Evolutionary conservation across 2,888 invertebrate genomes (phyloP).

Genomic region (Parnassius smintheus): DNA sequence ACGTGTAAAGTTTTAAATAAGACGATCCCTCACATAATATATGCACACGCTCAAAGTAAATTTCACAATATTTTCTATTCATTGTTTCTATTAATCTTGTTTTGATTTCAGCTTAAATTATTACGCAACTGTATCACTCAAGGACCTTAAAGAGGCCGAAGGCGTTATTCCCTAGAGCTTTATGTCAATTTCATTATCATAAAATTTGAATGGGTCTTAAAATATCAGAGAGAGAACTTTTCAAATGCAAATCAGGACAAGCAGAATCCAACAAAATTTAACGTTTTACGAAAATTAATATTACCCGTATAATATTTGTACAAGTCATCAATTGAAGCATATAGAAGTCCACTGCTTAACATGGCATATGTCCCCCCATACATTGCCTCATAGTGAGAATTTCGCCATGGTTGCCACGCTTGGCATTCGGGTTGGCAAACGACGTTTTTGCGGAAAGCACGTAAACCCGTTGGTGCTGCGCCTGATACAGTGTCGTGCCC

Average conservation of each 20-base stretch:
- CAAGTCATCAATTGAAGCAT: too few relatives aligned
- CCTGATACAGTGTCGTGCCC: too few relatives aligned
- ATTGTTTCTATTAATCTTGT: constrained; percentile 14
- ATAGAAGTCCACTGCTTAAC: too few relatives aligned
- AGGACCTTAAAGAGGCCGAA: background rate
- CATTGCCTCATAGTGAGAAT: too few relatives aligned
- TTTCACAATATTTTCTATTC: constrained; percentile 12
- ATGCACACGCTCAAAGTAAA: background rate
- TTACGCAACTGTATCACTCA: constrained; percentile 7
- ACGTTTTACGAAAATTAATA: constrained; percentile 1
- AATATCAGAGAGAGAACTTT: constrained; percentile 14
- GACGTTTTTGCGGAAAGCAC: too few relatives aligned
- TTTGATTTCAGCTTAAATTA: constrained; percentile 17
- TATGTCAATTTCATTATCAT: constrained; percentile 21
- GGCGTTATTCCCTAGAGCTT: constrained; percentile 14
- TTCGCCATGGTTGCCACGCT: too few relatives aligned
- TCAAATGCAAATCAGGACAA: constrained; percentile 18
- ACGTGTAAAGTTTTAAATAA: too few relatives aligned
- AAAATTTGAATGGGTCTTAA: constrained; percentile 17
- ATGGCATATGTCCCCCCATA: too few relatives aligned
- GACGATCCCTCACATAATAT: too few relatives aligned
- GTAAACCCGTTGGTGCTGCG: too few relatives aligned
- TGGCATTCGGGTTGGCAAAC: too few relatives aligned
- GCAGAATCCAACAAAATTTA: constrained; percentile 1
- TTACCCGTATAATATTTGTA: background rate